Evolutionary conservation across 2,113 vertebrate species (phyloP).

Genomic region (Hepsetus odoe): DNA sequence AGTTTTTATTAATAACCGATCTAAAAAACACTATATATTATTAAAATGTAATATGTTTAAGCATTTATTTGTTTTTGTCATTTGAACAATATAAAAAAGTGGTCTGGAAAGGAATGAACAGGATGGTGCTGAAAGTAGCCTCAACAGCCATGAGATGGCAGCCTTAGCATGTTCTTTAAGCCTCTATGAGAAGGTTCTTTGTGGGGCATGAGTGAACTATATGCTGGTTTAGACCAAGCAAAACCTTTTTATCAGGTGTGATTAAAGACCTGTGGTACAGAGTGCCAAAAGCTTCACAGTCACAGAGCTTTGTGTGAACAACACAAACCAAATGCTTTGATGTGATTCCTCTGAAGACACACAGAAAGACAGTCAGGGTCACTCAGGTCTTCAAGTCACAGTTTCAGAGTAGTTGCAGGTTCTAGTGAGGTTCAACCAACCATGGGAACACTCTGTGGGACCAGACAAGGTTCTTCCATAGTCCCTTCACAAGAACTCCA

Average conservation of each 20-base stretch:
- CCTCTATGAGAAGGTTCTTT: background rate
- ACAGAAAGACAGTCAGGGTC: background rate
- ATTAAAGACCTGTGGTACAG: constrained; percentile 24
- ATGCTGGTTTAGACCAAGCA: constrained; percentile 27
- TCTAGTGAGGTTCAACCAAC: no score
- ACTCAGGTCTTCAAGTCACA: constrained; percentile 1
- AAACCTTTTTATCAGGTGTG: constrained; percentile 11
- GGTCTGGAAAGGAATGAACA: background rate
- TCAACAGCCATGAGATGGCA: constrained; percentile 74
- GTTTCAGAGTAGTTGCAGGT: background rate
- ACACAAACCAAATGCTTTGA: background rate
- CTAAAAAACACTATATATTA: no score
- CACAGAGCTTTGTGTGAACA: constrained; percentile 10
- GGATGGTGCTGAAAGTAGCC: background rate
- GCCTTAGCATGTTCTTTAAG: constrained; percentile 71
- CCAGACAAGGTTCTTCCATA: no score
- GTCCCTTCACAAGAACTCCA: no score
- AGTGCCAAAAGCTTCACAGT: background rate
- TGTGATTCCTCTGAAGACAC: constrained; percentile 5
- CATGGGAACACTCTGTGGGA: background rate
- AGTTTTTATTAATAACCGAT: no score
- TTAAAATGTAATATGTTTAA: no score
- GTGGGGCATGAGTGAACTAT: constrained; percentile 14
- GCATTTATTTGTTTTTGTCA: background rate
- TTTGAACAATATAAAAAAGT: background rate